These are phyloP conservation scores for Fregata magnificens DNA, from an alignment of 2,113 vertebrate species.

Conservation along the genomic window DNA sequence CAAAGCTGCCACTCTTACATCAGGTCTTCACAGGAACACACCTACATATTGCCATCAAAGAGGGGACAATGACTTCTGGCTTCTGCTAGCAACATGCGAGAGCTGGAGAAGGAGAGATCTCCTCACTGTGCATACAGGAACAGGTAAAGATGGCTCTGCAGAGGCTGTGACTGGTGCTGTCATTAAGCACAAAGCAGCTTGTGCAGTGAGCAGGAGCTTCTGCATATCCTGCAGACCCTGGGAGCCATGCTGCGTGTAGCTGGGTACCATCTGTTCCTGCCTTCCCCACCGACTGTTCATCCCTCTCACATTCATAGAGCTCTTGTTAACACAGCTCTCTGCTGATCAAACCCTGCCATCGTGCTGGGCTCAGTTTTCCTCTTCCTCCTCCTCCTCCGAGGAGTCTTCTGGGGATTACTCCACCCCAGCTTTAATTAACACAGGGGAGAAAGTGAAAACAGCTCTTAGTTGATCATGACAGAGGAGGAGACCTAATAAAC, in stretches of 20 bases:
- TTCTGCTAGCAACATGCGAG: background rate
- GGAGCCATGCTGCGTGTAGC: background rate
- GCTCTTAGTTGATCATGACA: background rate
- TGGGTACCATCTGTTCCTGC: slow-evolving; percentile 40
- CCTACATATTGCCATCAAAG: background rate
- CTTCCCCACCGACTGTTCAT: background rate
- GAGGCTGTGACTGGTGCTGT: background rate
- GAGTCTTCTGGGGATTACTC: background rate
- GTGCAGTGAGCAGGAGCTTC: background rate
- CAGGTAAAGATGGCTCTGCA: background rate
- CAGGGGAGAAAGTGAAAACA: slow-evolving; percentile 37
- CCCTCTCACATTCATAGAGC: background rate
- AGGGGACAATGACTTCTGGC: background rate
- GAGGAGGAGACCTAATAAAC: slow-evolving; percentile 26
- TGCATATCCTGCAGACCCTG: background rate
- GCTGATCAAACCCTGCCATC: background rate
- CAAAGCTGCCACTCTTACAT: background rate
- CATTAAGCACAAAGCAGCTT: background rate
- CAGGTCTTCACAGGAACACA: background rate
- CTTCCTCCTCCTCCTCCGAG: background rate
- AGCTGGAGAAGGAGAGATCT: background rate
- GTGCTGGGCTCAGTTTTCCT: background rate
- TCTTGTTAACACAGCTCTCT: slow-evolving; percentile 33
- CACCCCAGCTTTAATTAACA: slow-evolving; percentile 28
- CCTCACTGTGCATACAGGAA: background rate